These are phyloP conservation scores for Brachyptera risi DNA, from an alignment of 2,888 invertebrate species.

Conservation along the genomic window DNA sequence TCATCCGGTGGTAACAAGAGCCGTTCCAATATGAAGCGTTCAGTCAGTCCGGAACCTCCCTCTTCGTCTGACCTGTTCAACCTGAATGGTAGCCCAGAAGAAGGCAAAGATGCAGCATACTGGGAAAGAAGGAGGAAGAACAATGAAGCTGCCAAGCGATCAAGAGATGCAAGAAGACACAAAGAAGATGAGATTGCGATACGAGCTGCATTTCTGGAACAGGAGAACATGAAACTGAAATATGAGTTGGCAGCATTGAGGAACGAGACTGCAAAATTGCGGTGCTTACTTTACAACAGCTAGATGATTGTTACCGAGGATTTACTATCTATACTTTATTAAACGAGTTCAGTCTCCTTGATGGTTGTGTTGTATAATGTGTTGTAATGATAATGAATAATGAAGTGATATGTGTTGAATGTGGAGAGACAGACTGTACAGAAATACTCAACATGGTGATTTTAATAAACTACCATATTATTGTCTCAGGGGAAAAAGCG, in stretches of 20 bases:
- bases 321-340: too few species aligned
- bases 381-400: too few species aligned
- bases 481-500: too few species aligned
- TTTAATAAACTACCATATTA: too few species aligned
- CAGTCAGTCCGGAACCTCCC: constrained; percentile 40
- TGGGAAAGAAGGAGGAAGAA: constrained; percentile 85
- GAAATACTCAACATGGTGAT: too few species aligned
- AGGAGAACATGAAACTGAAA: constrained; percentile 75
- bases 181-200: constrained; percentile 92
- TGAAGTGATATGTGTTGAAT: too few species aligned
- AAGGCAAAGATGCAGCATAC: constrained; percentile 71
- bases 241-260: constrained; percentile 61
- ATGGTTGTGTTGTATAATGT: too few species aligned
- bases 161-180: constrained; percentile 81
- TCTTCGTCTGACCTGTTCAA: constrained; percentile 33
- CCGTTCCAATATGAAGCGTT: constrained; percentile 64
- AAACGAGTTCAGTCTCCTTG: too few species aligned
- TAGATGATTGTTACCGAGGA: too few species aligned
- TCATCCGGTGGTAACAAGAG: constrained; percentile 22
- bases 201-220: constrained; percentile 79
- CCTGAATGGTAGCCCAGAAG: constrained; percentile 35
- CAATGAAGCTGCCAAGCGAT: constrained; percentile 92
- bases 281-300: constrained; percentile 48
- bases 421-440: too few species aligned
- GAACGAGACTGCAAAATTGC: constrained; percentile 57